Evolutionary conservation across 2,888 invertebrate genomes (phyloP), one percentile per base, ranked within the genome.

Genomic region (Aproaerema taeniolella): DNA sequence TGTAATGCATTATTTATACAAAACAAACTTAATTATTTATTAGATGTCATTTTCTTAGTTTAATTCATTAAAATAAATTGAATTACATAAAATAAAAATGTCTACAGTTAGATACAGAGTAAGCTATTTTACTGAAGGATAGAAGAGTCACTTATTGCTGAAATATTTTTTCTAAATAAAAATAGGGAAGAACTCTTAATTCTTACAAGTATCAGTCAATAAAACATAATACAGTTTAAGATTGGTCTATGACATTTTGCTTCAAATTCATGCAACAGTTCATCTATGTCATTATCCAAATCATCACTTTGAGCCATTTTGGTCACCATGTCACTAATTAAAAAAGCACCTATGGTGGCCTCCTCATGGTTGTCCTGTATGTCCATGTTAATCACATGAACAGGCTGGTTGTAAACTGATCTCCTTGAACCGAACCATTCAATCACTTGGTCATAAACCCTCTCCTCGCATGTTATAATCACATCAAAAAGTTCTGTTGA

Each of bases 291-390:
- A 86, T 98, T 97, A 73, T 99, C 99, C 63, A 99, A 83, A 74
- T 99, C 99, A 43, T 95, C 94, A 61, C 94, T 93, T 69, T 94
- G 92, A 10, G 94, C 91, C 88, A 99, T 89, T 92, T 95, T 92
- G 40, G 93, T 91, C 52, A 97, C 95, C 85, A 99, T 91, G 79
- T 99, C 98, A 79, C 96, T 96, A 52, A 99, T 98, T 56, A 98
- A 89, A 85, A 99, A 98, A 24, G 99, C 99, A 50, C 99, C 99
- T 65, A 99, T 93, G 2, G 99, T 97, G 1, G 99, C 99, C 79
- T 99, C 99, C 76, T 99, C 99, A 53, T 99, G 97, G 82, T 99
- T 99, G 86, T 99, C 99, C 74, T 97, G 97, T 58, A 99, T 98
- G 70, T 99, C 99, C 54, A 99, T 93, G 75, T 99, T 99, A 40